Conservation (phyloP, 2,113 vertebrate species). For the Empidonax traillii region DNA sequence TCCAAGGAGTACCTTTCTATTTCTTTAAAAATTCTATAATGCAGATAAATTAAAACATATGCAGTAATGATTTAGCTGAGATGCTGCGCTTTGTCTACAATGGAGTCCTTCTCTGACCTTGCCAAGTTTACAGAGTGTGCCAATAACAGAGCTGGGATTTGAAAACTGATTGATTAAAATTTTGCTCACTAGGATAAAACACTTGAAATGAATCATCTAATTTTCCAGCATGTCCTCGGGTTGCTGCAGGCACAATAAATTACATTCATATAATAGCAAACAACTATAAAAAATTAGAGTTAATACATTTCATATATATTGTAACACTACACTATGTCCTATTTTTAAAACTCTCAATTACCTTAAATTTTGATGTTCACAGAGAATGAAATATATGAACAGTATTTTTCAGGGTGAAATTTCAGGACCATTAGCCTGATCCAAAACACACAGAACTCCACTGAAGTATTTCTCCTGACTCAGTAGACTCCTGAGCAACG, state of each 20-base stretch:
- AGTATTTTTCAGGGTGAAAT: background rate
- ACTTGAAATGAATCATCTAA: constrained; percentile 73
- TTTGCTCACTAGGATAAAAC: constrained; percentile 73
- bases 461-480: background rate
- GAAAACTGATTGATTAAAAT: constrained; percentile 69
- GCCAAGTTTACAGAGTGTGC: constrained; percentile 60
- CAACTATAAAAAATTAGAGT: constrained; percentile 42
- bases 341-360: background rate
- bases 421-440: background rate
- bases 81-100: constrained; percentile 5
- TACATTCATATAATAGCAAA: constrained; percentile 49
- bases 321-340: background rate
- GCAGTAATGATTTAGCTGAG: constrained; percentile 2
- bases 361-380: background rate
- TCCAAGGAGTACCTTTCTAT: background rate
- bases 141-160: constrained; percentile 58
- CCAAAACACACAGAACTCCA: background rate
- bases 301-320: background rate
- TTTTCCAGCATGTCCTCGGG: constrained; percentile 59
- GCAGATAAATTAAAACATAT: constrained; percentile 17
- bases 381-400: background rate
- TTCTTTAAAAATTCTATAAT: background rate
- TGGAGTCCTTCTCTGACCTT: constrained; percentile 61
- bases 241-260: constrained; percentile 67
- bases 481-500: background rate